Conservation (phyloP, 92 coral and sea anemone genomes). For the Porites lobata region DNA sequence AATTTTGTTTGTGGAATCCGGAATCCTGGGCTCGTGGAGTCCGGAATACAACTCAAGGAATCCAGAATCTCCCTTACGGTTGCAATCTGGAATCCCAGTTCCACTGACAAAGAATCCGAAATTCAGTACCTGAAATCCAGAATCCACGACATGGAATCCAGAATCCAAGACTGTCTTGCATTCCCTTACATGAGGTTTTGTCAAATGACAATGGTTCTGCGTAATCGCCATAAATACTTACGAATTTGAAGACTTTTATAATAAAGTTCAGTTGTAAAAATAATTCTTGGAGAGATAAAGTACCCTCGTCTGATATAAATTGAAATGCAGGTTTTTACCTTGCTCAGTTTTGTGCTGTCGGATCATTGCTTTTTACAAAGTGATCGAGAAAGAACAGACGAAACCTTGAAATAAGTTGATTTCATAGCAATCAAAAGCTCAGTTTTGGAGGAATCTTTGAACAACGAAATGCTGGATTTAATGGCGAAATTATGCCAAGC, state of each 20-base stretch:
- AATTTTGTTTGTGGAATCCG: no score
- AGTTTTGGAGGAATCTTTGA: slow-evolving; percentile 39
- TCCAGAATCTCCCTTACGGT: no score
- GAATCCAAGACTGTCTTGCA: no score
- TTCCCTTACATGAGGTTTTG: no score
- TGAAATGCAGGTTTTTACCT: background rate
- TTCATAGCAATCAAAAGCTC: slow-evolving; percentile 41
- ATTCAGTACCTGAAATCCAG: no score
- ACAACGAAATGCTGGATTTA: slow-evolving; percentile 37
- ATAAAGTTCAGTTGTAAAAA: background rate
- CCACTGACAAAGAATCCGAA: no score
- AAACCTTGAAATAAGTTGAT: slow-evolving; percentile 54
- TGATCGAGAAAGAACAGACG: slow-evolving; percentile 52
- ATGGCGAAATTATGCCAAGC: slow-evolving; percentile 69
- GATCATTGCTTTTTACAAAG: slow-evolving; percentile 60
- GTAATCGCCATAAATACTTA: no score
- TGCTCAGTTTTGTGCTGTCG: background rate
- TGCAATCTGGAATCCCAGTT: no score
- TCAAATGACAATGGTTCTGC: background rate
- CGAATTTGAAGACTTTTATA: background rate
- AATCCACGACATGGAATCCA: no score
- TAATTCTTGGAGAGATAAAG: background rate
- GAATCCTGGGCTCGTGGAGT: no score
- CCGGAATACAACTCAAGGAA: no score
- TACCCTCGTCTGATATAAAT: background rate